Percentiles rank a stretch among this genome's conserved stretches.
Conservation (phyloP, 2,113 vertebrate genomes). For the Paraplagusia blochii region DNA sequence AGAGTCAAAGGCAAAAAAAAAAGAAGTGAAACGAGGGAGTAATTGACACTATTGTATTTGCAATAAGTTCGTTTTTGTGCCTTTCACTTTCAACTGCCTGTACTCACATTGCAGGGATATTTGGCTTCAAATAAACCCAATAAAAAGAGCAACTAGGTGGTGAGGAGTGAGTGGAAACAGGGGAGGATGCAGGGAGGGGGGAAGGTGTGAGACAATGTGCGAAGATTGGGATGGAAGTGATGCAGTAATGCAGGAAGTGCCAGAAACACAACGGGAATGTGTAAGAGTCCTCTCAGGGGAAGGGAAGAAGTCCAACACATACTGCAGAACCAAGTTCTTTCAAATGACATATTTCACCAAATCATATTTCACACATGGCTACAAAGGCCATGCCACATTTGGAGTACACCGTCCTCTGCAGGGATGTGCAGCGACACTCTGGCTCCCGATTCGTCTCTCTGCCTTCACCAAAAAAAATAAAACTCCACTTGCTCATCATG, state of each 20-base stretch:
- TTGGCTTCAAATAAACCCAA: slow-evolving; percentile 59
- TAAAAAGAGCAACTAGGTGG: slow-evolving; percentile 54
- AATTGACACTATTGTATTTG: slow-evolving; percentile 19
- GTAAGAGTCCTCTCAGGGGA: slow-evolving; percentile 27
- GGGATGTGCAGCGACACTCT: slow-evolving; percentile 24
- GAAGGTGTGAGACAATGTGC: slow-evolving; percentile 58
- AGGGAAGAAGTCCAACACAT: slow-evolving; percentile 38
- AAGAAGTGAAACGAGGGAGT: slow-evolving; percentile 8
- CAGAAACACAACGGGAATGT: slow-evolving; percentile 23
- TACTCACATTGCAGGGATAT: slow-evolving; percentile 39
- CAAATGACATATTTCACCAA: slow-evolving; percentile 61
- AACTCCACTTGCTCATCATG: slow-evolving; percentile 30
- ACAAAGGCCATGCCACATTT: slow-evolving; percentile 55
- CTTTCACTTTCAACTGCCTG: slow-evolving; percentile 18
- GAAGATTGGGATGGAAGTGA: slow-evolving; percentile 45
- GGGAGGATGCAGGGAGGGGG: no score
- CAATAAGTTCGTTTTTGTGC: slow-evolving; percentile 25
- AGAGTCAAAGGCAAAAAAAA: not conserved
- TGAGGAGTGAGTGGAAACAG: slow-evolving; percentile 28
- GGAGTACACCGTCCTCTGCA: slow-evolving; percentile 49
- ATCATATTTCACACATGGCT: slow-evolving; percentile 60
- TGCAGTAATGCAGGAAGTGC: slow-evolving; percentile 23
- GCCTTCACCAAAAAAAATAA: slow-evolving; percentile 27
- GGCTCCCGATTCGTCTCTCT: slow-evolving; percentile 31
- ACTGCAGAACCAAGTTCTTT: slow-evolving; percentile 50